Evolutionary conservation across 2,113 vertebrate species (phyloP), one percentile per base, ranked within the genome.

Genomic region (Rhegmatorhina hoffmannsi): DNA sequence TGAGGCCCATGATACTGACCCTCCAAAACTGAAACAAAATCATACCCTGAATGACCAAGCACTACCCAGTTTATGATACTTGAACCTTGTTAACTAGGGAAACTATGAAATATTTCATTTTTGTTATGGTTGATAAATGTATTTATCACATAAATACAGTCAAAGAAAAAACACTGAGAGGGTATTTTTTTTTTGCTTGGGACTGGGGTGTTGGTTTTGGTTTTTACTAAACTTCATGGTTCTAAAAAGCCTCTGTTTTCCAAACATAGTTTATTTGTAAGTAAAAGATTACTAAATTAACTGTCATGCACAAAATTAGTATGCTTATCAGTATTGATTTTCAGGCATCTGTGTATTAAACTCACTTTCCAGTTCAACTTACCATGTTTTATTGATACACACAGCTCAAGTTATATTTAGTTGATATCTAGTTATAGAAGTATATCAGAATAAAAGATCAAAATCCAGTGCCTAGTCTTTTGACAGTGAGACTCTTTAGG

Each of bases 1-100:
- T 20, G 59, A 63, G 58, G 12, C 8, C 2, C 1, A 2, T 49
- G 9, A 33, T n/a, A 20, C 6, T 62, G 33, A 52, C 3, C 3
- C 6, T 5, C 8, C 1, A 2, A 9, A 36, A 60, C 60, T 24
- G 7, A 73, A 58, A 62, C 3, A 50, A 44, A 82, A 3, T 69
- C 73, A 26, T 50, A 56, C 13, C 3, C 12, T 63, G 21, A 79
- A 75, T 53, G 20, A 62, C 10, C 21, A 77, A 80, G 25, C 26
- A 59, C 9, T 58, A 34, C 3, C 46, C 29, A 69, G 5, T 62
- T 79, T 69, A 62, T 63, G 4, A 40, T 47, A 62, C 34, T 62
- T 20, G 28, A 86, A 66, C 21, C 47, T 66, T n/a, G 6, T 34
- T 76, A 80, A 43, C 11, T 24, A 49, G 21, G 11, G 2, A 72